Conservation (phyloP, 2,888 invertebrate genomes). For the Lasioglossum marginatum region DNA sequence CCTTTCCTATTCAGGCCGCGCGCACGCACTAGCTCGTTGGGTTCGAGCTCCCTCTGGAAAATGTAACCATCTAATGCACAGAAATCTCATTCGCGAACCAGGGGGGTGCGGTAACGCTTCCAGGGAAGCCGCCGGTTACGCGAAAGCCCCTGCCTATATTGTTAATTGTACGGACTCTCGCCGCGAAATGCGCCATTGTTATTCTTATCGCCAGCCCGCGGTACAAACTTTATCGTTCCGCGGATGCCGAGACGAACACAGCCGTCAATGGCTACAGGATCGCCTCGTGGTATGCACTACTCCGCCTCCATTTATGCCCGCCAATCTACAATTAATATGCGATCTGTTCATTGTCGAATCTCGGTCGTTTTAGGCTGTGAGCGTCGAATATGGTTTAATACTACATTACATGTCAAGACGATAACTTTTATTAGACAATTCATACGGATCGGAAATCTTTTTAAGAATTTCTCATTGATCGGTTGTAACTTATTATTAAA, state of each 20-base stretch:
- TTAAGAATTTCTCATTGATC: too few relatives aligned
- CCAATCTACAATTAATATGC: too few relatives aligned
- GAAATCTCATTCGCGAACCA: conserved; percentile 36
- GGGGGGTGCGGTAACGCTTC: background rate
- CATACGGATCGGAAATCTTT: too few relatives aligned
- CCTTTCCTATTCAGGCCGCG: background rate
- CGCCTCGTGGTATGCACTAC: background rate
- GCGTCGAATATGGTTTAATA: background rate
- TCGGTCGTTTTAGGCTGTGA: background rate
- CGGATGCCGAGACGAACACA: background rate
- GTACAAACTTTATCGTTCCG: background rate
- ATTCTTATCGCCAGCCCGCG: conserved; percentile 15
- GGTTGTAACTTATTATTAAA: too few relatives aligned
- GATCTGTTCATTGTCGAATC: background rate
- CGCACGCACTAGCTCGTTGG: background rate
- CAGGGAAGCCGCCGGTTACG: background rate
- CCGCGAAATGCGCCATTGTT: conserved; percentile 18
- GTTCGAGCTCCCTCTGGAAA: conserved; percentile 40
- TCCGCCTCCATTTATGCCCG: background rate
- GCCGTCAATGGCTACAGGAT: background rate
- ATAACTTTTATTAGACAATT: too few relatives aligned
- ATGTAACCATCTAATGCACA: conserved; percentile 42
- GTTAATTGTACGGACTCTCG: conserved; percentile 26
- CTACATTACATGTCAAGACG: too few relatives aligned
- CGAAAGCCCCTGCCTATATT: conserved; percentile 38